phyloP scores from a whole-genome alignment of 2,797 vertebrate species.

The Apogon hyalosoma region DNA sequence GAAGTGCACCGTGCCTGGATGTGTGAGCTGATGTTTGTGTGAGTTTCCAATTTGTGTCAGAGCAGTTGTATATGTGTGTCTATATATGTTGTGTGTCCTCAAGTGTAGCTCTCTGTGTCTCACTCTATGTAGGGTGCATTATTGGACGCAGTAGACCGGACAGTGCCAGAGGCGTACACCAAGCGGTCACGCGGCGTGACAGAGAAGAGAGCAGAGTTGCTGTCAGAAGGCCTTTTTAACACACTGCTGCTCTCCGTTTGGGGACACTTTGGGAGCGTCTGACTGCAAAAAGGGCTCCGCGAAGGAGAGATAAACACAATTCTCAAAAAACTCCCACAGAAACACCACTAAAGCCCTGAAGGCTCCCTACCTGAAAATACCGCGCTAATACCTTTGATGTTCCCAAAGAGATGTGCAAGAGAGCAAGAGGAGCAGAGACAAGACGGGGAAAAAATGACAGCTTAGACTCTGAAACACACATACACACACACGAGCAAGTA shows the following conservation, averaged over 20 bases:
- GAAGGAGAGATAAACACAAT: slow-evolving; percentile 69
- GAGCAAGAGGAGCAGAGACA: slow-evolving; percentile 31
- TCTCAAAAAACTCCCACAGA: slow-evolving; percentile 63
- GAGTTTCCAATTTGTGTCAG: slow-evolving; percentile 55
- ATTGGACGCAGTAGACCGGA: slow-evolving; percentile 78
- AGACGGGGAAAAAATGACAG: neutral
- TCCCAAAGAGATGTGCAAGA: slow-evolving; percentile 63
- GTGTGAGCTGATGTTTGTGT: slow-evolving; percentile 29
- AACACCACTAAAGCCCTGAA: slow-evolving; percentile 61
- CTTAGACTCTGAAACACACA: slow-evolving; percentile 12
- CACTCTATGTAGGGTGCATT: slow-evolving; percentile 65
- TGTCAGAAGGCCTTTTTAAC: slow-evolving; percentile 81
- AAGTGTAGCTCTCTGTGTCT: slow-evolving; percentile 28
- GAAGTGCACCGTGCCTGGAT: slow-evolving; percentile 18
- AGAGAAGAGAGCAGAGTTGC: slow-evolving; percentile 73
- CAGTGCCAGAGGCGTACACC: slow-evolving; percentile 75
- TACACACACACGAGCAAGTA: slow-evolving; percentile 24
- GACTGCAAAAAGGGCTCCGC: slow-evolving; percentile 58
- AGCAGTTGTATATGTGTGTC: slow-evolving; percentile 34
- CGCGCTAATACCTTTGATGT: slow-evolving; percentile 71
- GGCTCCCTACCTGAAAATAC: slow-evolving; percentile 72
- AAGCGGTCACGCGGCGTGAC: slow-evolving; percentile 73
- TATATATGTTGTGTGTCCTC: slow-evolving; percentile 18
- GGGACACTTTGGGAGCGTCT: slow-evolving; percentile 67
- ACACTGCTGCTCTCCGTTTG: slow-evolving; percentile 74